Evolutionary conservation across 2,797 vertebrate species (phyloP), one percentile per base, ranked within the genome.

Genomic region (Eutrigla gurnardus): DNA sequence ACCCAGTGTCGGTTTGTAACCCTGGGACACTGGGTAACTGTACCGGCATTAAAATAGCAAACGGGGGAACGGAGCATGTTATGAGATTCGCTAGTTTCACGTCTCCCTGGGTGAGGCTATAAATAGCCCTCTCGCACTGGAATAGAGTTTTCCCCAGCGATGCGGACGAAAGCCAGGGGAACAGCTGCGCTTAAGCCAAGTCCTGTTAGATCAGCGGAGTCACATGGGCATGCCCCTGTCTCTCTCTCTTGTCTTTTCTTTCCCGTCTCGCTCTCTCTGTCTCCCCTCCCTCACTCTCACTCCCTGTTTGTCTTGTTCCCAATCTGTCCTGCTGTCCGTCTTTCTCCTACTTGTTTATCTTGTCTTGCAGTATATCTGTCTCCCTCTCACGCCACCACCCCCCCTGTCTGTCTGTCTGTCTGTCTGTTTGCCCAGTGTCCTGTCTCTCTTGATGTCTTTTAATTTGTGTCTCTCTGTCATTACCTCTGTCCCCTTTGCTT

Each of bases 161-260:
- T 91, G 88, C 77, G 73, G 85, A 89, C 70, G 81, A 91, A 93
- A 93, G 91, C 91, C 84, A 70, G 84, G 86, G 85, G 87, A 94
- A 94, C 94, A 95, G 94, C 94, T 95, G 94, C 81, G 83, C 83
- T 91, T 83, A 92, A 94, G 92, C 92, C 91, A 92, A 92, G 93
- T 93, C 82, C 86, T 86, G 86, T 93, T 93, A 91, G 89, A 92
- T 90, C 91, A 91, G 82, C 70, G 17, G 77, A 83, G 90, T 92
- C 92, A 93, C 86, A 79, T 89, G 79, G 78, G 65, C 90, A 62
- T 55, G 75, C 65, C 57, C 73, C 83, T 58, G 70, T 78, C 72
- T 78, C 39, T 50, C 78, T 69, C 75, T 73, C 57, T 63, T 68
- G 53, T 67, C 65, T 81, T 67, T 72, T 73, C 75, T 79, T 62